Evolutionary conservation across 2,113 vertebrate species (phyloP).

Genomic region (Romanogobio albipinnatus): DNA sequence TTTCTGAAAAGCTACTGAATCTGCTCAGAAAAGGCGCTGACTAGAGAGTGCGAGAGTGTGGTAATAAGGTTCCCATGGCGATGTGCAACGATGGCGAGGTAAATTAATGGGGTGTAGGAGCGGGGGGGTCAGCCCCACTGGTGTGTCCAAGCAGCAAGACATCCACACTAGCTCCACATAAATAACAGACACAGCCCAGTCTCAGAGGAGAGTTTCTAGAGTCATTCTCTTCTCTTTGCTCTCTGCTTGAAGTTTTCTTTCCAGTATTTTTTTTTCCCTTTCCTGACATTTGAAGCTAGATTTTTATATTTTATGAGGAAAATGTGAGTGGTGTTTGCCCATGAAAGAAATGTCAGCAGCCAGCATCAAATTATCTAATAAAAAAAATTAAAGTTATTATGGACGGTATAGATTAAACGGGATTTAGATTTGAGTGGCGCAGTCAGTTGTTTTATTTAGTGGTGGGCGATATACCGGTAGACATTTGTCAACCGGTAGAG

Average conservation of each 20-base stretch:
- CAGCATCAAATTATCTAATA: too few species aligned
- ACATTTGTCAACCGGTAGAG: too few species aligned
- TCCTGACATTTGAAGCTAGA: not conserved
- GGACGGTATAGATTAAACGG: too few species aligned
- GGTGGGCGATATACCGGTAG: too few species aligned
- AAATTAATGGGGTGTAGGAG: constrained; percentile 9
- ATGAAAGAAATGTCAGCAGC: not conserved
- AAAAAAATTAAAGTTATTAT: too few species aligned
- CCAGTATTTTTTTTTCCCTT: not conserved
- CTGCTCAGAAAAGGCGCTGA: not conserved
- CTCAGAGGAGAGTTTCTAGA: not conserved
- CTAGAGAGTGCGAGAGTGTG: constrained; percentile 8
- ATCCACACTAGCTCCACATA: constrained; percentile 19
- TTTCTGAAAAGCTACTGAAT: constrained; percentile 7
- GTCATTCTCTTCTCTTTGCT: not conserved
- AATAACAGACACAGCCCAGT: not conserved
- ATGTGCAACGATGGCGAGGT: not conserved
- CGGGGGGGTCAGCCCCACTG: too few species aligned
- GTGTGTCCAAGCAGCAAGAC: not conserved
- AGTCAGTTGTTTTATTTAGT: too few species aligned
- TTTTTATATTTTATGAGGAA: not conserved
- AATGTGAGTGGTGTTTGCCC: not conserved
- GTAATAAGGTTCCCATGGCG: constrained; percentile 17
- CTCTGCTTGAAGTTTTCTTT: not conserved
- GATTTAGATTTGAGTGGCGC: too few species aligned